These are phyloP conservation scores for Heliconius nattereri DNA, from an alignment of 1,140 invertebrate genomes.

Conservation along the genomic window DNA sequence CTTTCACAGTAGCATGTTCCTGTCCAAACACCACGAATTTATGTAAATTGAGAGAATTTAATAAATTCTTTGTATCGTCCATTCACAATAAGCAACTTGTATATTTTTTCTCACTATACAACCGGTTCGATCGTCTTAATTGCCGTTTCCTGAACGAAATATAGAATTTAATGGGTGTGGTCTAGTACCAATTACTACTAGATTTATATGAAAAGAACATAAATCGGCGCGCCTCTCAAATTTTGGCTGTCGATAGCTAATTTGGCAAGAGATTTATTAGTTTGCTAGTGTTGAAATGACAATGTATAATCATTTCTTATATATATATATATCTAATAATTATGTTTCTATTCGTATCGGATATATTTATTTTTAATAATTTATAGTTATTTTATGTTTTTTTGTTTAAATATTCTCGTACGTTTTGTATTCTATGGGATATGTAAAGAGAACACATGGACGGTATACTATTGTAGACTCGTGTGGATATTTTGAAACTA, in stretches of 20 bases:
- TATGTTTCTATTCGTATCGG: constrained; percentile 19
- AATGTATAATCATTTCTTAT: constrained; percentile 45
- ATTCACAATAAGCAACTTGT: neutral
- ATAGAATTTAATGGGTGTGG: constrained; percentile 50
- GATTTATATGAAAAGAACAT: constrained; percentile 54
- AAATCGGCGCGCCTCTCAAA: constrained; percentile 42
- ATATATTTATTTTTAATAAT: constrained; percentile 22
- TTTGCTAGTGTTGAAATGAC: constrained; percentile 42
- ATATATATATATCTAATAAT: constrained; percentile 42
- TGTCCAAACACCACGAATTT: neutral
- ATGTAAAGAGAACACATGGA: no score
- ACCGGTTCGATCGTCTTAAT: constrained; percentile 50
- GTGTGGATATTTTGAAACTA: no score
- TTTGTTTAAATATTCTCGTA: neutral
- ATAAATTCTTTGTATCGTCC: neutral
- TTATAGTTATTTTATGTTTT: neutral
- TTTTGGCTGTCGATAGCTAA: constrained; percentile 36
- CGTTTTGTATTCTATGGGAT: neutral
- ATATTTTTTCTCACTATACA: constrained; percentile 26
- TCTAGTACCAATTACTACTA: constrained; percentile 47
- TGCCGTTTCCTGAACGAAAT: constrained; percentile 48
- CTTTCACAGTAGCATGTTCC: no score
- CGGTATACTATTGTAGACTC: no score
- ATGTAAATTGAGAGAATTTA: neutral
- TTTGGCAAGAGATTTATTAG: constrained; percentile 48